Evolutionary conservation across 2,888 invertebrate genomes (phyloP).

Genomic region (Coenonympha glycerion): DNA sequence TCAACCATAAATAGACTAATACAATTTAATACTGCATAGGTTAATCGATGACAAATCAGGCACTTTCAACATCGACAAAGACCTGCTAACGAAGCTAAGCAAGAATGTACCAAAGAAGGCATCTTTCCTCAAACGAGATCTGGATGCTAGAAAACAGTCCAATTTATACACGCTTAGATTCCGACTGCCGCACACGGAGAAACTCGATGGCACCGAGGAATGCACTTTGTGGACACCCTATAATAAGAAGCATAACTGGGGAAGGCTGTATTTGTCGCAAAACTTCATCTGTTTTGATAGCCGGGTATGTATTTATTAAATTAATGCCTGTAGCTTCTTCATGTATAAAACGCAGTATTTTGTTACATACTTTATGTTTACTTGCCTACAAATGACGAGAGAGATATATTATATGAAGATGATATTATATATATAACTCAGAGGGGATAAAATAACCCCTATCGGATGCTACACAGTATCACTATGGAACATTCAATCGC

Average conservation of each 20-base stretch:
- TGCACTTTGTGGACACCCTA: slow-evolving; percentile 96
- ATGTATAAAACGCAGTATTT: no score
- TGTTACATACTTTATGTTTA: no score
- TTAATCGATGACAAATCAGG: slow-evolving; percentile 92
- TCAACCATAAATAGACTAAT: no score
- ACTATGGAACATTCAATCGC: no score
- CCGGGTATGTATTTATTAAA: slow-evolving; percentile 74
- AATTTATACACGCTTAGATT: slow-evolving; percentile 91
- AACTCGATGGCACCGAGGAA: slow-evolving; percentile 94
- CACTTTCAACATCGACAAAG: slow-evolving; percentile 91
- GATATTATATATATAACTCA: no score
- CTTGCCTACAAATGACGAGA: no score
- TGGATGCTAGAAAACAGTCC: slow-evolving; percentile 95
- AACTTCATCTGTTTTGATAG: slow-evolving; percentile 98
- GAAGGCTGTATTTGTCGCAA: slow-evolving; percentile 92
- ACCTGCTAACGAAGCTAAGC: slow-evolving; percentile 87
- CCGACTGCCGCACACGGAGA: slow-evolving; percentile 90
- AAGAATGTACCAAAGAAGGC: slow-evolving; percentile 92
- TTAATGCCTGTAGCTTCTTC: background rate
- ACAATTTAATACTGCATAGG: no score
- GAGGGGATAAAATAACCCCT: no score
- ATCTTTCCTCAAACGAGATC: slow-evolving; percentile 93
- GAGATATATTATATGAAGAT: no score
- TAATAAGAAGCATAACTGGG: slow-evolving; percentile 91
- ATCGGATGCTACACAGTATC: no score